Percentiles rank a stretch among this genome's conserved stretches.
Conservation (phyloP, 2,797 vertebrate genomes). For the Threskiornis aethiopicus region DNA sequence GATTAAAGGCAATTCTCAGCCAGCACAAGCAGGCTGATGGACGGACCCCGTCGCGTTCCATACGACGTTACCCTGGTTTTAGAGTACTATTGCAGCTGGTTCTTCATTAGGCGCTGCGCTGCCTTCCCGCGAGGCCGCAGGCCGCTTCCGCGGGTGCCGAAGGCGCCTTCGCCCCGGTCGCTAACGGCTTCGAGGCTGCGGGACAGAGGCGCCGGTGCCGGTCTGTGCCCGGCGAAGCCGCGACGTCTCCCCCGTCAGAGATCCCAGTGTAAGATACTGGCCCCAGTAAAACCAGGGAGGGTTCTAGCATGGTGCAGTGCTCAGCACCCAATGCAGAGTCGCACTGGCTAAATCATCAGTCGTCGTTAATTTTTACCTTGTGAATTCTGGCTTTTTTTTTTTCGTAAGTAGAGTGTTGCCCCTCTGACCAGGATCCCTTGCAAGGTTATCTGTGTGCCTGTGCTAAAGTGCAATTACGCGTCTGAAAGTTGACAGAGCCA, state of each 20-base stretch:
- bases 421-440: too few species aligned
- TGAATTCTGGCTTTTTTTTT: background rate
- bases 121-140: background rate
- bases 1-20: background rate
- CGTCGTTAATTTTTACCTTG: background rate
- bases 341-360: too few species aligned
- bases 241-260: too few species aligned
- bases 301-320: background rate
- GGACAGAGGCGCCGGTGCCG: background rate
- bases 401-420: too few species aligned
- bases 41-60: accelerated
- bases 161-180: accelerated
- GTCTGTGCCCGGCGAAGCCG: background rate
- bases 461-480: background rate
- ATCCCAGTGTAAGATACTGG: background rate
- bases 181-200: background rate
- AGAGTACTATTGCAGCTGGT: background rate
- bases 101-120: background rate
- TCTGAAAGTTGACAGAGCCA: background rate
- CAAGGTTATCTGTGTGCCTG: background rate
- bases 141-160: background rate
- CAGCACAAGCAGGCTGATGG: background rate
- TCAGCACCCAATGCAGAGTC: background rate
- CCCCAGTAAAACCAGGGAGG: background rate
- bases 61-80: background rate